These are phyloP conservation scores for Stegastes partitus DNA, from an alignment of 2,113 vertebrate species.

Conservation along the genomic window DNA sequence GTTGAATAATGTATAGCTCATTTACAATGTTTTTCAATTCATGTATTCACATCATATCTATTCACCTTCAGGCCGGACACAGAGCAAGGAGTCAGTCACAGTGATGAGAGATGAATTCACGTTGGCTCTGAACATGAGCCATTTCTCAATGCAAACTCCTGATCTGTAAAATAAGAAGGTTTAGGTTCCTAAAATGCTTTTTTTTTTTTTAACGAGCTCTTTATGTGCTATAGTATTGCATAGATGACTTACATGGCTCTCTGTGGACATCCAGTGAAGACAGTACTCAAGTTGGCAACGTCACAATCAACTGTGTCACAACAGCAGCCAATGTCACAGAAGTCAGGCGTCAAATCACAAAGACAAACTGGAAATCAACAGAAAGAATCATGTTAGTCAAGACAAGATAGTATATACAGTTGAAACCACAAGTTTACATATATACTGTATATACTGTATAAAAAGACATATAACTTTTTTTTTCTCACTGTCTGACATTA, in stretches of 20 bases:
- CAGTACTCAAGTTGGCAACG: constrained; percentile 67
- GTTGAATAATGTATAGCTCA: not conserved
- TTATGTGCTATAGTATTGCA: not conserved
- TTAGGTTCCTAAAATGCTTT: rapidly evolving
- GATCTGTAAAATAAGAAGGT: constrained; percentile 55
- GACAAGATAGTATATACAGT: no score
- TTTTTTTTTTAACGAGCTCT: no score
- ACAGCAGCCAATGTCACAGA: constrained; percentile 86
- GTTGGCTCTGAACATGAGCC: constrained; percentile 83
- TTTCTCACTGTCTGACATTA: no score
- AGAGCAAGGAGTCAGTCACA: constrained; percentile 78
- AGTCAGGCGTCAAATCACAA: constrained; percentile 81
- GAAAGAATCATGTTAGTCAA: not conserved
- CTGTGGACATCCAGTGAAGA: constrained; percentile 77
- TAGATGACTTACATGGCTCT: constrained; percentile 63
- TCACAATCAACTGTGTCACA: constrained; percentile 83
- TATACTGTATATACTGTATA: no score
- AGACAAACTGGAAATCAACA: constrained; percentile 73
- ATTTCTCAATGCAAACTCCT: constrained; percentile 83
- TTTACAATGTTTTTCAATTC: not conserved
- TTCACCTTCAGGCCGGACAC: constrained; percentile 75
- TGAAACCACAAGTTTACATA: no score
- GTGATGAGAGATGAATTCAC: constrained; percentile 78
- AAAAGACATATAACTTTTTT: no score
- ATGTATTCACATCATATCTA: not conserved